These are phyloP conservation scores for Donacobius atricapilla DNA, from an alignment of 2,113 vertebrate genomes.

Conservation along the genomic window DNA sequence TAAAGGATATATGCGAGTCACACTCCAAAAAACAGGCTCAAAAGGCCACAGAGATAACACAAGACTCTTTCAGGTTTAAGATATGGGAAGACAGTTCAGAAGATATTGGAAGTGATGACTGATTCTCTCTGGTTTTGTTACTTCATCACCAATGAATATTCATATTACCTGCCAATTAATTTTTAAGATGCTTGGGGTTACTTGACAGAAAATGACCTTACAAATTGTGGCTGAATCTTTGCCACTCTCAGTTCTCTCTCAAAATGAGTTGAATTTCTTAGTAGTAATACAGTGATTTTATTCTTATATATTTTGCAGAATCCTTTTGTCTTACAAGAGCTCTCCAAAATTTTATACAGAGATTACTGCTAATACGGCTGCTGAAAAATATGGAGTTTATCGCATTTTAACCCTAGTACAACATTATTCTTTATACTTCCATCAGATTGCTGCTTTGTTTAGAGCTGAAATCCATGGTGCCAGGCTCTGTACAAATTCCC, in stretches of 20 bases:
- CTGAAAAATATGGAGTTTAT: not conserved
- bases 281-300: not conserved
- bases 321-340: not conserved
- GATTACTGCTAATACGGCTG: not conserved
- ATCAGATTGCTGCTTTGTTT: not conserved
- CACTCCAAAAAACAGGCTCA: not conserved
- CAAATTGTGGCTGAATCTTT: not conserved
- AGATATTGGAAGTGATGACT: not conserved
- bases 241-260: not conserved
- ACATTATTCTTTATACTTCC: not conserved
- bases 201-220: not conserved
- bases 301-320: not conserved
- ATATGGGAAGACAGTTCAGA: not conserved
- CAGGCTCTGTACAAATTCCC: not conserved
- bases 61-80: not conserved
- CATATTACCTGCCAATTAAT: not conserved
- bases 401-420: accelerated
- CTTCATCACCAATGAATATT: not conserved
- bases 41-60: not conserved
- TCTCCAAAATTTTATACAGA: not conserved
- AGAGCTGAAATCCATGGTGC: not conserved
- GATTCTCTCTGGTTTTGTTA: not conserved
- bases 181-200: constrained; percentile 20
- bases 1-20: not conserved
- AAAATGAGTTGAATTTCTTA: not conserved